Evolutionary conservation across 2,888 invertebrate genomes (phyloP).

Genomic region (Nesidiocoris tenuis): DNA sequence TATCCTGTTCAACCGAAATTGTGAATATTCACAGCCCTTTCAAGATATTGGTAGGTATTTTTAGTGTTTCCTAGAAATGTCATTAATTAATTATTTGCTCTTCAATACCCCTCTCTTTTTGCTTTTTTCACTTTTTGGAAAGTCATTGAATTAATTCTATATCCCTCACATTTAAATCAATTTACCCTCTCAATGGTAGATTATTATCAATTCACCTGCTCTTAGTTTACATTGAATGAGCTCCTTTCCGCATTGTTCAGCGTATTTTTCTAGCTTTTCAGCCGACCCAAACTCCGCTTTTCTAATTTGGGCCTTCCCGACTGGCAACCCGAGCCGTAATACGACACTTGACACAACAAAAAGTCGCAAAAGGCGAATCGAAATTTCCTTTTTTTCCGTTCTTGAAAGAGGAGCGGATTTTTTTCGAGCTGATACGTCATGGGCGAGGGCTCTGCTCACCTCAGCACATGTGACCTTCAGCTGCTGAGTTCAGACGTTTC

Average conservation of each 20-base stretch:
- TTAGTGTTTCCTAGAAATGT: too few species aligned
- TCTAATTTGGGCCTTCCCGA: not conserved
- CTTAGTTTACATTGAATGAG: not conserved
- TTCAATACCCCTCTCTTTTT: too few species aligned
- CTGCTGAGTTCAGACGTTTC: not conserved
- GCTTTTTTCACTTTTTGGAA: too few species aligned
- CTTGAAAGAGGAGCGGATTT: not conserved
- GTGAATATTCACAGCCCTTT: too few species aligned
- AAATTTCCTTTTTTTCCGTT: not conserved
- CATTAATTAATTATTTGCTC: too few species aligned
- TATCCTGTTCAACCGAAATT: too few species aligned
- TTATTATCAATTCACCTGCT: too few species aligned
- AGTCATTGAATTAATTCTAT: too few species aligned
- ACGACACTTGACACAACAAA: not conserved
- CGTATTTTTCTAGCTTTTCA: not conserved
- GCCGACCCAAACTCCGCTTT: not conserved
- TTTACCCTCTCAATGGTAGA: too few species aligned
- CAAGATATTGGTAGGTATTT: too few species aligned
- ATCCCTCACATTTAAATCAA: too few species aligned
- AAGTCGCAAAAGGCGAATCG: not conserved
- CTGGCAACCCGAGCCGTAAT: not conserved
- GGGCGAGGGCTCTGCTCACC: not conserved
- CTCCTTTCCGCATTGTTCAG: not conserved
- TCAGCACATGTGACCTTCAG: not conserved
- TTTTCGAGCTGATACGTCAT: not conserved